Conservation (phyloP, 2,113 vertebrate species). For the Onychorhynchus coronatus region DNA sequence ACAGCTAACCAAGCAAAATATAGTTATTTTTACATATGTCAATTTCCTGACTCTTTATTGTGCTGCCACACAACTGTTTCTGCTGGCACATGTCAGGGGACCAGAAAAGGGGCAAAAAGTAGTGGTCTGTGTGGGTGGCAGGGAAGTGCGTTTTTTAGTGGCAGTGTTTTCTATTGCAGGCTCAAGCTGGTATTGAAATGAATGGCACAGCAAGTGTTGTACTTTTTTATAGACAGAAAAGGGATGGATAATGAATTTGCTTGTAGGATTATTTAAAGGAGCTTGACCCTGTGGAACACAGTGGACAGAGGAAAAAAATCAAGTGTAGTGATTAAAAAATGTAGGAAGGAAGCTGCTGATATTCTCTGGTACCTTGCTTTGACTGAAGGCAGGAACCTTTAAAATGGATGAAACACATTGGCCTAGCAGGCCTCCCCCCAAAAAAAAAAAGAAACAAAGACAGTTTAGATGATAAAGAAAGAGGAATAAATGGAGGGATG, state of each 20-base stretch:
- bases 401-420: neutral
- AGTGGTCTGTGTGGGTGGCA: neutral
- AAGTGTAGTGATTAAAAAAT: neutral
- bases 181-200: neutral
- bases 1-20: neutral
- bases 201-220: neutral
- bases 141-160: neutral
- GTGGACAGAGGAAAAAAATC: neutral
- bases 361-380: neutral
- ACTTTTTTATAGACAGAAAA: neutral
- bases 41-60: neutral
- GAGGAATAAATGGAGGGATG: neutral
- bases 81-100: neutral
- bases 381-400: neutral
- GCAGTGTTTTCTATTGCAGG: neutral
- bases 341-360: neutral
- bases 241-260: neutral
- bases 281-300: neutral
- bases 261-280: slow-evolving; percentile 1
- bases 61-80: neutral
- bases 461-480: neutral
- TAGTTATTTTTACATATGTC: slow-evolving; percentile 5
- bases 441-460: neutral
- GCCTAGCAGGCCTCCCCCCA: neutral
- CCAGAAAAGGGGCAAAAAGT: neutral